Base-by-base conservation (phyloP, 1,140 invertebrate genomes). In the Bradysia coprophila region DNA sequence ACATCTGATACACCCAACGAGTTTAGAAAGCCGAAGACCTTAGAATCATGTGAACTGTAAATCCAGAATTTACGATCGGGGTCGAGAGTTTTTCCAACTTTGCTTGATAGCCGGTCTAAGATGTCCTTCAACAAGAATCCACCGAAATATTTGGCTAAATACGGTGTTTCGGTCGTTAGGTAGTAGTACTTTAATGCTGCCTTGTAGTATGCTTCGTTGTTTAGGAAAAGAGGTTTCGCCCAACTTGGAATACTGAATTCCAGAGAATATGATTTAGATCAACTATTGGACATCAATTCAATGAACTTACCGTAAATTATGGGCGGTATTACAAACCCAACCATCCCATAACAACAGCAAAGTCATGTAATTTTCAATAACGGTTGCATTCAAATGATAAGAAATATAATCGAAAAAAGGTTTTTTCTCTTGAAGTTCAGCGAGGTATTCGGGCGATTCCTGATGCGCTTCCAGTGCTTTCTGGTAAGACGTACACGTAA, bases 21-120 rank as follows among this genome's bases (percentile, higher is more conserved):
- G 54, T 76, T 76, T 4, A 92, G 63, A 21, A 91, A 49, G 49
- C 76, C 81, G 1, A 78, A 76, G 8, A 92, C 55, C 0, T 81
- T 91, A 3, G 77, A 75, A 57, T 93, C 89, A 57, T 93, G 88
- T 21, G 68, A 79, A 51, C 81, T 86, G 50, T 81, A 86, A 20
- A 87, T 66, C 51, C 72, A 73, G 37, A 87, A 45, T 49, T 77
- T 81, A 23, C 73, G 65, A 46, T 71, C 51, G 4, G 69, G 67
- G 2, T 50, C 47, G 20, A 72, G 45, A 42, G 49, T 48, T 0
- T 42, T 41, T 1, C 46, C 50, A 0, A 62, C 56, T 47, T 72
- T 69, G 2, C 57, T 47, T 1, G 59, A 47, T 58, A 81, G 72
- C 32, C 76, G 66, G 1, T 68, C 43, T 6, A 76, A 56, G 23